A percentile compares a stretch with the other conserved stretches of the same genome.
Evolutionary conservation across 92 coral and sea anemone genomes (phyloP).

Genomic region (Palythoa caribaeorum): DNA sequence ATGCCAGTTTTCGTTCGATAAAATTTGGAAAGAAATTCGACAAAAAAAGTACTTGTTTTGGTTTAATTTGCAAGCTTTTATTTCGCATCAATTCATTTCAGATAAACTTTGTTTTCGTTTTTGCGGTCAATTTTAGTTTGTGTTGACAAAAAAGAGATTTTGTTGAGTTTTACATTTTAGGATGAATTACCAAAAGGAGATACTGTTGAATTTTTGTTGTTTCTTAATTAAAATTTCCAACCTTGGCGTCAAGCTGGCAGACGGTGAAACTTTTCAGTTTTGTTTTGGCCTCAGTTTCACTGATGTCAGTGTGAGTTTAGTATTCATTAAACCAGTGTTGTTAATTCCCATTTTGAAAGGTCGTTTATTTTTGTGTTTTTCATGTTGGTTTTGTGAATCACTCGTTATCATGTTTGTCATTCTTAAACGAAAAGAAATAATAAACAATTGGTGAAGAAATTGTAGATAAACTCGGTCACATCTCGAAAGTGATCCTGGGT

Average conservation of each 20-base stretch:
- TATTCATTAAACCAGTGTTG: not conserved
- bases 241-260: not conserved
- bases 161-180: not conserved
- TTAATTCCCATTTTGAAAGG: not conserved
- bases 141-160: not conserved
- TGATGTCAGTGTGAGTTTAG: not conserved
- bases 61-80: not conserved
- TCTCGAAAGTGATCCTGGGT: not conserved
- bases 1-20: not conserved
- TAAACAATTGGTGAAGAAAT: too few species aligned
- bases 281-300: not conserved
- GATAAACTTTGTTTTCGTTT: not conserved
- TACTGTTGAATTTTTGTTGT: not conserved
- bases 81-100: not conserved
- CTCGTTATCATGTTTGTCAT: too few species aligned
- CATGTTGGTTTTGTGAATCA: too few species aligned
- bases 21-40: too few species aligned
- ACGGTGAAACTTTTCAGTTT: not conserved
- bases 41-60: not conserved
- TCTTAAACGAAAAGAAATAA: not conserved
- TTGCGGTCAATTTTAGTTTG: not conserved
- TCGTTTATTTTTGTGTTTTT: too few species aligned
- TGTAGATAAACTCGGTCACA: not conserved
- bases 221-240: not conserved
- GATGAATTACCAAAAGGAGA: not conserved